Base-by-base conservation (phyloP, 2,113 vertebrate genomes). In the Hippocampus comes region DNA sequence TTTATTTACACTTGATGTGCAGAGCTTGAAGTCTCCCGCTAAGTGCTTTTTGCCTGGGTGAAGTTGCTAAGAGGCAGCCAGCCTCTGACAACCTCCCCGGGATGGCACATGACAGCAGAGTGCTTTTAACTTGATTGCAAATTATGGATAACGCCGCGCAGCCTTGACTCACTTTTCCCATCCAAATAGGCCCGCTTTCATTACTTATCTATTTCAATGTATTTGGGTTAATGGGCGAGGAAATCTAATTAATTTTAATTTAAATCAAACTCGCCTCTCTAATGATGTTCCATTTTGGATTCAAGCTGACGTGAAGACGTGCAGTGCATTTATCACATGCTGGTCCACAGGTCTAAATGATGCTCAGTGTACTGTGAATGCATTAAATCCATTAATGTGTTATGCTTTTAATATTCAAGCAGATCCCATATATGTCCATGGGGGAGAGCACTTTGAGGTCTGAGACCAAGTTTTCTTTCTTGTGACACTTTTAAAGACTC, bases 81-180 rank as follows among this genome's bases (percentile, higher is more conserved):
- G 88, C 87, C 87, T 90, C 86, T 90, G 89, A 90, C 90, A 90
- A 90, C 88, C 64, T 84, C 76, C 74, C 61, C 87, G 87, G 88
- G 88, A 90, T 87, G 87, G 87, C 82, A 89, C 85, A 90, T 89
- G 89, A 90, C 89, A 90, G 87, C 88, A 82, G 82, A 88, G 88
- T 89, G 89, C 87, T 91, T 90, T 91, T 90, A 91, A 89, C 83
- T 90, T 90, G 89, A 91, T 90, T 90, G 89, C 89, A 90, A 90
- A 91, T 91, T 87, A 90, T 90, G 89, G 89, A 85, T 88, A 90
- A 85, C 85, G 78, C 87, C 72, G 84, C 48, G 80, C 79, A 63
- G 70, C 83, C 81, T 73, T 81, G 85, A 63, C 82, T 82, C 88
- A 74, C 81, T 86, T 83, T 81, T 41, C 53, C 86, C 88, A 80